A percentile compares a stretch with the other conserved stretches of the same genome.
These are phyloP conservation scores for Perithous albicinctus DNA, from an alignment of 2,888 invertebrate species.

Conservation along the genomic window DNA sequence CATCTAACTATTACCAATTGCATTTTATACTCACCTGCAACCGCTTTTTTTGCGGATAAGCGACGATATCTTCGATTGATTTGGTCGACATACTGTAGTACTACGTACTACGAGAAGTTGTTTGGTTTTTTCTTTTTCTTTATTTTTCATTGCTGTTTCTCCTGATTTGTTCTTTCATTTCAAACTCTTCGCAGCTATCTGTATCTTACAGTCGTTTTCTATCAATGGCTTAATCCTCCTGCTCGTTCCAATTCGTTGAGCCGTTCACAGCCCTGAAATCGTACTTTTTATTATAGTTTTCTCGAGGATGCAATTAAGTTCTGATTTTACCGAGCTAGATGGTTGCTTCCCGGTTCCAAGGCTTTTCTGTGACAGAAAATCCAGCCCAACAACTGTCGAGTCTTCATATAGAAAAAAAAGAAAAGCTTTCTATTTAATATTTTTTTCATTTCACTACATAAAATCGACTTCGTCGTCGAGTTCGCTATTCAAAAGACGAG, in stretches of 20 bases:
- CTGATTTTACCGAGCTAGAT: slow-evolving; percentile 59
- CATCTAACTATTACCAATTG: slow-evolving; percentile 26
- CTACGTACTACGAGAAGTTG: slow-evolving; percentile 19
- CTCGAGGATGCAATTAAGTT: slow-evolving; percentile 77
- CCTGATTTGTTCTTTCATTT: neutral
- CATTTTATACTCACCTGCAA: slow-evolving; percentile 15
- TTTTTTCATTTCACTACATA: too few species aligned
- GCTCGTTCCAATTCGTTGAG: slow-evolving; percentile 6
- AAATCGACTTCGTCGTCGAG: too few species aligned
- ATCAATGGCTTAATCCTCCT: slow-evolving; percentile 32
- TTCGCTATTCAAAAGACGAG: neutral
- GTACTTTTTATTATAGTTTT: slow-evolving; percentile 80
- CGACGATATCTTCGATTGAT: slow-evolving; percentile 24
- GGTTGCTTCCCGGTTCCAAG: slow-evolving; percentile 9
- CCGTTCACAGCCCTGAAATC: slow-evolving; percentile 61
- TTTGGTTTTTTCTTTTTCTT: neutral
- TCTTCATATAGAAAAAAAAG: slow-evolving; percentile 31
- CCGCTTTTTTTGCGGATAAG: slow-evolving; percentile 12
- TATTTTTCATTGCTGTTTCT: neutral
- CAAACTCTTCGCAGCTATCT: slow-evolving; percentile 16
- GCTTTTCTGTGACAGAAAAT: slow-evolving; percentile 8
- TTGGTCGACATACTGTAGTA: slow-evolving; percentile 31
- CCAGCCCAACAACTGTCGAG: slow-evolving; percentile 15
- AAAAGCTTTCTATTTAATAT: too few species aligned
- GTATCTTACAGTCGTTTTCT: slow-evolving; percentile 19